Percentiles rank a stretch among this genome's conserved stretches.
These are phyloP conservation scores for Himalopsyche kuldschensis DNA, from an alignment of 2,888 invertebrate genomes.

Conservation along the genomic window DNA sequence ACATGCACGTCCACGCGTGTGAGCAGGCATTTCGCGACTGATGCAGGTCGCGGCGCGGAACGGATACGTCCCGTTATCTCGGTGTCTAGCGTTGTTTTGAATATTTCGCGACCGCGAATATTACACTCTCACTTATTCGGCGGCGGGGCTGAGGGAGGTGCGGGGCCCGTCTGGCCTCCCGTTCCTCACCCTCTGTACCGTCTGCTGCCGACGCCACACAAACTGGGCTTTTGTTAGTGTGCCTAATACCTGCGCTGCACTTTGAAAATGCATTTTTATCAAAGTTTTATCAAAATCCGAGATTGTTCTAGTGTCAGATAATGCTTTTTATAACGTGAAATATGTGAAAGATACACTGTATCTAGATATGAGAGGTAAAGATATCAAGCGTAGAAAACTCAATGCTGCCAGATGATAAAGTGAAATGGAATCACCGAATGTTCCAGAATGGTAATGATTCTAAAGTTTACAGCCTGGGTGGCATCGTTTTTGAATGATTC, in stretches of 20 bases:
- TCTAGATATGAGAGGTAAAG: too few species aligned
- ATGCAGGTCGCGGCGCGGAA: slow-evolving; percentile 8
- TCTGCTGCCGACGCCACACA: background rate
- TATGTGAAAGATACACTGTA: too few species aligned
- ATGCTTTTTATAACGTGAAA: too few species aligned
- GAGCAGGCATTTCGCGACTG: background rate
- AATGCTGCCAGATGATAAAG: too few species aligned
- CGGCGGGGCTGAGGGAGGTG: slow-evolving; percentile 1
- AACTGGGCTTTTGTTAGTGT: background rate
- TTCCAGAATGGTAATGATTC: too few species aligned
- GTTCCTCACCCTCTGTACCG: background rate
- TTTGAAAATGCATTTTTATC: background rate
- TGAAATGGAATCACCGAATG: too few species aligned
- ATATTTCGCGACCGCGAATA: background rate
- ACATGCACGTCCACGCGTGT: background rate
- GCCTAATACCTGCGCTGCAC: background rate
- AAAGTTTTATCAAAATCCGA: too few species aligned
- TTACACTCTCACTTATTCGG: background rate
- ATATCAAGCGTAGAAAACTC: too few species aligned
- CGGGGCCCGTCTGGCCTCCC: slow-evolving; percentile 16
- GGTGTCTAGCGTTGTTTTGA: background rate
- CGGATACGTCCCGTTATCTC: background rate
- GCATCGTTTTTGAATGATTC: too few species aligned
- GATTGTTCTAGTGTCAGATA: too few species aligned
- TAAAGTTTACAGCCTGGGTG: too few species aligned